These are phyloP conservation scores for Coptodon rendalli DNA, from an alignment of 2,113 vertebrate genomes.

Conservation along the genomic window DNA sequence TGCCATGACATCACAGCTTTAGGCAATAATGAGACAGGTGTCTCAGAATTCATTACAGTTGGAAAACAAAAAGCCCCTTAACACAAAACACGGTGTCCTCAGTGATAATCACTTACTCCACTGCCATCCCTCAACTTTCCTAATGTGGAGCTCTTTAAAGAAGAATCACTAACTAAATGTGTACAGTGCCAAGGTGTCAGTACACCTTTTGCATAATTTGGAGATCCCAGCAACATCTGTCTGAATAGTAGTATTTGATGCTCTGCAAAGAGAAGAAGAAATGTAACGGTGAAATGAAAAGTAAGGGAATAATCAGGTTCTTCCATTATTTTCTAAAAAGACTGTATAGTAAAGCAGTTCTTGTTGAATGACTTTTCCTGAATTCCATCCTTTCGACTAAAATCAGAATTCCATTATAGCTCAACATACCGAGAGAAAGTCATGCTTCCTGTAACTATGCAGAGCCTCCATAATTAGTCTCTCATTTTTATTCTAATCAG, in stretches of 20 bases:
- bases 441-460: not conserved
- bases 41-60: not conserved
- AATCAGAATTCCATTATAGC: not conserved
- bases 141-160: not conserved
- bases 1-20: not conserved
- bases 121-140: not conserved
- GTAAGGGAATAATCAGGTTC: not conserved
- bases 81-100: not conserved
- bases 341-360: not conserved
- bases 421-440: not conserved
- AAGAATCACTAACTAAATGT: not conserved
- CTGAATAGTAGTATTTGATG: not conserved
- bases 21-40: not conserved
- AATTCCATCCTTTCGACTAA: not conserved
- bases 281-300: not conserved
- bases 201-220: not conserved
- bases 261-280: not conserved
- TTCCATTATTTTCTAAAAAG: not conserved
- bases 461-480: not conserved
- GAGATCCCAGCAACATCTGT: not conserved
- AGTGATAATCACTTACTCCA: not conserved
- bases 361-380: not conserved
- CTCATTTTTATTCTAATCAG: constrained; percentile 11
- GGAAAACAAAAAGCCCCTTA: not conserved
- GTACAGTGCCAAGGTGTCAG: not conserved